Evolutionary conservation across 1,140 invertebrate genomes (phyloP).

Genomic region (Contarinia nasturtii): DNA sequence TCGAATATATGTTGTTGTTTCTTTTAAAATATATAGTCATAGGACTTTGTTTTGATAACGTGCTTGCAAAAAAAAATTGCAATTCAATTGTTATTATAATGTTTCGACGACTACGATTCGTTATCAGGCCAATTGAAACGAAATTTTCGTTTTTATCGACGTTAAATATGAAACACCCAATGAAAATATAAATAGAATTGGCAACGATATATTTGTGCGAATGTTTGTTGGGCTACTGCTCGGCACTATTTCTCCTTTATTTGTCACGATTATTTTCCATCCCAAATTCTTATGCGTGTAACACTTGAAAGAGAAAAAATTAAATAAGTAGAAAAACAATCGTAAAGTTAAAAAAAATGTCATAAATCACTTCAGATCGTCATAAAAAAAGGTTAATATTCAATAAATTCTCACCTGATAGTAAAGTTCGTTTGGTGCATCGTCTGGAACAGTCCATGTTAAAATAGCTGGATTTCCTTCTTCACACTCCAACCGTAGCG

Average conservation of each 20-base stretch:
- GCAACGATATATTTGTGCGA: not conserved
- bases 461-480: constrained; percentile 49
- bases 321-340: not conserved
- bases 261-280: constrained; percentile 81
- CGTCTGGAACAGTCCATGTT: constrained; percentile 61
- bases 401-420: constrained; percentile 51
- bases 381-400: too few species aligned
- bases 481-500: constrained; percentile 53
- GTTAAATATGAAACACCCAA: not conserved
- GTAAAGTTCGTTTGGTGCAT: constrained; percentile 64
- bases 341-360: not conserved
- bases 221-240: not conserved
- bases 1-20: too few species aligned
- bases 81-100: too few species aligned
- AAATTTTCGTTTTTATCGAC: not conserved
- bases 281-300: constrained; percentile 80
- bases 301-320: constrained; percentile 41
- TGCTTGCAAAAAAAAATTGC: too few species aligned
- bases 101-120: too few species aligned
- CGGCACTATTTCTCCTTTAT: constrained; percentile 29
- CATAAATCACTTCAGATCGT: constrained; percentile 2
- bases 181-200: not conserved
- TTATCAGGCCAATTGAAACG: not conserved
- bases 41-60: too few species aligned
- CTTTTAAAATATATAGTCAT: too few species aligned